Base-by-base conservation (phyloP, 2,888 invertebrate genomes). In the Zaprionus obscuricornis region DNA sequence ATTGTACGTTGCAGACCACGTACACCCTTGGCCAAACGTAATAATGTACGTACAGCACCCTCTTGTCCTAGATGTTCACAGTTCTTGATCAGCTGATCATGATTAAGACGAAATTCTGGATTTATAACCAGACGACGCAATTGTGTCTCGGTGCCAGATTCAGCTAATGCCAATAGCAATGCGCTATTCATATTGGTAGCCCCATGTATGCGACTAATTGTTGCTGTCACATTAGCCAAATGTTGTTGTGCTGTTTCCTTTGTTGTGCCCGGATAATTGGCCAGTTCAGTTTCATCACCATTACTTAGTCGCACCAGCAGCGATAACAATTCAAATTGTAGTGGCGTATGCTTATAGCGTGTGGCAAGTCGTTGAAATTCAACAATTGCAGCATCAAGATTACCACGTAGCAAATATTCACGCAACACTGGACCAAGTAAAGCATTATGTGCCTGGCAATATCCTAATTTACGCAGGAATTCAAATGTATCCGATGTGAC, bases 291-390 rank as follows among this genome's bases (percentile, higher is more conserved):
- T 2, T 62, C 55, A 18, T 83, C 47, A 1, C 63, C 71, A 46
- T 90, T 90, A 49, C 86, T 82, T 1, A 90, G 39, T 31, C 88
- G 87, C 27, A 91, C 84, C 27, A 92, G 60, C 43, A 87, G 76
- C n/a, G 87, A 87, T 2, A 94, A 78, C 0, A 95, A 65, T 87
- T 94, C 94, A 66, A 93, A 92, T 76, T 93, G 93, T 6, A 94
- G 85, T 0, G 95, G 95, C 0, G 94, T 93, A 67, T 92, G 92
- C 45, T 91, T 92, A 81, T 93, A 92, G 33, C 91, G 90, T 1
- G 89, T 82, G 0, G 92, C 91, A 45, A 92, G 86, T 0, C 89
- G 81, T 11, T 88, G 85, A 74, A 92, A 94, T 55, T 92, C 92
- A n/a, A 91, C 82, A 0, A 93, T 91, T 0, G 94, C 93, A 16